phyloP scores from a whole-genome alignment of 2,113 vertebrate genomes.

The Serilophus lunatus region DNA sequence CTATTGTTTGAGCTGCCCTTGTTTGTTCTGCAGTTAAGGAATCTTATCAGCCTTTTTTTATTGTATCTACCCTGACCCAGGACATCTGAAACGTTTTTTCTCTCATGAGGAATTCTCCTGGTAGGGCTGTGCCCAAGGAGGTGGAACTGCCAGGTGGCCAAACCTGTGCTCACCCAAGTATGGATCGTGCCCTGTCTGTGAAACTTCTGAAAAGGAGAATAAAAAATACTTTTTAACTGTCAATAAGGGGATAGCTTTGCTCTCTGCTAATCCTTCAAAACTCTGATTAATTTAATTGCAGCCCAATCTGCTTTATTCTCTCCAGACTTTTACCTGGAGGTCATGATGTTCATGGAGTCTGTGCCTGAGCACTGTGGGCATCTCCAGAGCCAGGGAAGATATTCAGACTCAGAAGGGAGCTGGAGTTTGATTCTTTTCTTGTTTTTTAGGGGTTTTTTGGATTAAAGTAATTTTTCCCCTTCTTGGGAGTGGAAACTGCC shows the following conservation, averaged over 20 bases:
- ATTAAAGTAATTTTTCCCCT: background rate
- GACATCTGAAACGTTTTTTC: background rate
- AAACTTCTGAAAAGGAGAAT: background rate
- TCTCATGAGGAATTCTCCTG: background rate
- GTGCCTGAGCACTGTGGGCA: background rate
- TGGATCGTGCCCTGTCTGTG: background rate
- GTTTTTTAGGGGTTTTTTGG: background rate
- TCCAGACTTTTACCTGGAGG: background rate
- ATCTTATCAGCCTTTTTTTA: slow-evolving; percentile 14
- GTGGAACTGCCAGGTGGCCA: background rate
- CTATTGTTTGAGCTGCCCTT: background rate
- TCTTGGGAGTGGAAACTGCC: background rate
- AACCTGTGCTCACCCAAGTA: background rate
- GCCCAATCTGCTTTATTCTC: background rate
- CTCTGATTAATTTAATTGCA: background rate
- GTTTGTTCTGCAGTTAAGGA: slow-evolving; percentile 32
- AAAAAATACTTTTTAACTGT: background rate
- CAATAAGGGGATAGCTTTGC: background rate
- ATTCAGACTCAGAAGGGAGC: background rate
- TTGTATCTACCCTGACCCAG: slow-evolving; percentile 4
- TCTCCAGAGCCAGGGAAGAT: background rate
- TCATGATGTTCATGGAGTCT: rapidly evolving
- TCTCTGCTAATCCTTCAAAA: background rate
- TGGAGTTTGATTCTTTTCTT: background rate
- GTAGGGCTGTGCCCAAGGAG: background rate